Evolutionary conservation across 2,888 invertebrate species (phyloP).

Genomic region (Cataglyphis altisquamis): DNA sequence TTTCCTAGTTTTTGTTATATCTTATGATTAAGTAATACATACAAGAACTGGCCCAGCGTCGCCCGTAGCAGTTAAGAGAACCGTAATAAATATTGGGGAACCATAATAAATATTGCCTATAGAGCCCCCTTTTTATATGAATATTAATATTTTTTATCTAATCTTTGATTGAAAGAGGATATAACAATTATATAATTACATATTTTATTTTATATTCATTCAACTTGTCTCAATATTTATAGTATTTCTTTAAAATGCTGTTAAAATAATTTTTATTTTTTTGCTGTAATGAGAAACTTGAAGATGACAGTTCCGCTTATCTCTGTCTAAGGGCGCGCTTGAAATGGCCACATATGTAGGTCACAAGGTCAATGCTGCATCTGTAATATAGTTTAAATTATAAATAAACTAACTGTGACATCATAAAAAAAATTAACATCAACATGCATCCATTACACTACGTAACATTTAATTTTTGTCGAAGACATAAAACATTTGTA

Average conservation of each 20-base stretch:
- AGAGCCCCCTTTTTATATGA: neutral
- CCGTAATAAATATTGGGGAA: neutral
- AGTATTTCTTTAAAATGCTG: neutral
- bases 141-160: neutral
- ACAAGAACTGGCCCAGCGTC: conserved; percentile 49
- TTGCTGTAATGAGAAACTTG: neutral
- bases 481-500: conserved; percentile 58
- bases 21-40: conserved; percentile 61
- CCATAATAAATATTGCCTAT: too few relatives aligned
- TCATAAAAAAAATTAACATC: conserved; percentile 37
- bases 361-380: conserved; percentile 58
- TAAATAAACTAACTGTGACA: conserved; percentile 12
- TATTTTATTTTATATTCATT: neutral
- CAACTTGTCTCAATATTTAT: conserved; percentile 2
- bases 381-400: conserved; percentile 52
- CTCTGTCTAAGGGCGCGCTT: conserved; percentile 38
- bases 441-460: conserved; percentile 52
- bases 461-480: conserved; percentile 57
- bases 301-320: neutral
- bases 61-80: conserved; percentile 28
- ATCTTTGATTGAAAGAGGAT: neutral
- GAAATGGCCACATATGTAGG: conserved; percentile 46
- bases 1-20: conserved; percentile 56
- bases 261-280: neutral
- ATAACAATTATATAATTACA: neutral